Conservation (phyloP, 2,888 invertebrate genomes). For the Drosophila planitibia region DNA sequence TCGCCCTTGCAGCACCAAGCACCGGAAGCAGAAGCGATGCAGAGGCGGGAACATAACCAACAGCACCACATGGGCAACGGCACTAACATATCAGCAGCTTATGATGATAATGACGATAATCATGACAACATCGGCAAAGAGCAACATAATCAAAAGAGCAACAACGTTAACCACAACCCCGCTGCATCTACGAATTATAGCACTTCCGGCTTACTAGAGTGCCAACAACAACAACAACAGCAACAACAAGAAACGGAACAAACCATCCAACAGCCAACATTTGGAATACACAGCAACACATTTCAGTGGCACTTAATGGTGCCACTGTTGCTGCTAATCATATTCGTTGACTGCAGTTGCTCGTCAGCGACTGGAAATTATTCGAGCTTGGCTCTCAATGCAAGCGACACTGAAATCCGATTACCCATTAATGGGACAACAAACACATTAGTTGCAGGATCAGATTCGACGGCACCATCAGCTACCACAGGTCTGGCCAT, state of each 20-base stretch:
- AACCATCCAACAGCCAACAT: conserved; percentile 23
- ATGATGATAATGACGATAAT: conserved; percentile 47
- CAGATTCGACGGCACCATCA: conserved; percentile 10
- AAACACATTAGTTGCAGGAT: conserved; percentile 13
- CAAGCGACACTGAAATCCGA: conserved; percentile 57
- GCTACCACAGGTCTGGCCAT: conserved; percentile 35
- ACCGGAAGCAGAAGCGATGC: conserved; percentile 49
- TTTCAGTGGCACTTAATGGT: conserved; percentile 19
- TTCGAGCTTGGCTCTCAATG: conserved; percentile 39
- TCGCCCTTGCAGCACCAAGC: conserved; percentile 28
- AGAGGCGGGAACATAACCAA: conserved; percentile 57
- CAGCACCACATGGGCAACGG: conserved; percentile 40
- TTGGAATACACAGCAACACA: conserved; percentile 5
- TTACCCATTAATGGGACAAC: conserved; percentile 55
- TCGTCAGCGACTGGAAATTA: conserved; percentile 47
- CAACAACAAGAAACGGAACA: conserved; percentile 16
- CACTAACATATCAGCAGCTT: conserved; percentile 74
- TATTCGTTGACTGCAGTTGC: conserved; percentile 32
- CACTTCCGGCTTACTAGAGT: conserved; percentile 60
- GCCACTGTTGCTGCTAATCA: conserved; percentile 23
- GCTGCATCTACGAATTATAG: conserved; percentile 57
- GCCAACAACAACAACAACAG: conserved; percentile 27
- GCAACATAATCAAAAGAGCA: conserved; percentile 49
- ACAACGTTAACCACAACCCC: conserved; percentile 15
- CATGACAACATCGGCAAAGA: conserved; percentile 6